Base-by-base conservation (phyloP, 2,113 vertebrate species). In the Callocephalon fimbriatum region DNA sequence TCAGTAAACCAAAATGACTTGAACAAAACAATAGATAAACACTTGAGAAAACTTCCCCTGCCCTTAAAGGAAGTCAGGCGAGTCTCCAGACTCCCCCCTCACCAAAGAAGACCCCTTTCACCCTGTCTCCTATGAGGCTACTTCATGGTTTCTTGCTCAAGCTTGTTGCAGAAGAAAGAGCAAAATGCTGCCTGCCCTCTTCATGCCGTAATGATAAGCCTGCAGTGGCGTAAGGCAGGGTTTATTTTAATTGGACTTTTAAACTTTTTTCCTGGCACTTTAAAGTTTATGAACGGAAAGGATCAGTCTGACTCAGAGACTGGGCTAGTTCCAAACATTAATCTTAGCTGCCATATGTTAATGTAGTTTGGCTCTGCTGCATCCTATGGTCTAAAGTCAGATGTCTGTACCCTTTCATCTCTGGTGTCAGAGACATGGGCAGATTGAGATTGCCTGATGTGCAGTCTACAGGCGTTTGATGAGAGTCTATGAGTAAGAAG, bases 171-270 rank as follows among this genome's bases (percentile, higher is more conserved):
- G 65, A 59, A 74, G 40, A 79, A 72, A 35, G 65, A 95, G 79
- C 38, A 74, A 70, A 93, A 79, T 58, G 56, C 56, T 58, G 56
- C 37, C 68, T 62, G 61, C 56, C 27, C 62, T 84, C 22, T n/a
- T 80, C 88, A 61, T 5, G 9, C 80, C 2, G 6, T 75, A 86
- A 67, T 88, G 79, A 90, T 92, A 93, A 89, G 45, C 74, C 72
- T 82, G 50, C 38, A 59, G 68, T 44, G 62, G 44, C 48, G 73
- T 54, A 93, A 81, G 48, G 27, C 6, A 16, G 84, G n/a, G 45
- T 96, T 96, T 97, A 78, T 97, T 97, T 96, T 94, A 91, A 87
- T 97, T 93, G 96, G 95, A 92, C 91, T 85, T 95, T 58, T 91
- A 4, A 0, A 2, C 94, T 89, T 95, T 95, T 97, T 97, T 96